Evolutionary conservation across 2,888 invertebrate species (phyloP).

Genomic region (Ceramica pisi): DNA sequence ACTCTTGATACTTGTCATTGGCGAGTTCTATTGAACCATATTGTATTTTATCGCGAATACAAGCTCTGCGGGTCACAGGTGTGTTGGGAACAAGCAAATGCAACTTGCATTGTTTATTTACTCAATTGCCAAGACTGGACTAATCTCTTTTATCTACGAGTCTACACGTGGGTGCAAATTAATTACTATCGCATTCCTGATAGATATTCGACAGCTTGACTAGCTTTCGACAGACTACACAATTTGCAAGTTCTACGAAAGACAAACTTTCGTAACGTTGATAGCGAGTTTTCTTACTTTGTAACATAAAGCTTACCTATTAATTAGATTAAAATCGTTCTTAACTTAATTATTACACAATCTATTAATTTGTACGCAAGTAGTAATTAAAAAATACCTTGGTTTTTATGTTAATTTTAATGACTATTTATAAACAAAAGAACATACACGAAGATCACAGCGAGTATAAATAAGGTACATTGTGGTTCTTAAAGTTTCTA

Average conservation of each 20-base stretch:
- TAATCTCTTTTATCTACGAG: slow-evolving; percentile 39
- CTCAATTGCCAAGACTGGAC: slow-evolving; percentile 19
- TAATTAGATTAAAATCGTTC: slow-evolving; percentile 32
- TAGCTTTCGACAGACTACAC: slow-evolving; percentile 64
- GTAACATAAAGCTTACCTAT: slow-evolving; percentile 33
- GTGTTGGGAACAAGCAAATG: slow-evolving; percentile 12
- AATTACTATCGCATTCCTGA: slow-evolving; percentile 60
- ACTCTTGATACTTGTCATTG: background rate
- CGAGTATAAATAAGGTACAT: slow-evolving; percentile 79
- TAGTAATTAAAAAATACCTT: slow-evolving; percentile 22
- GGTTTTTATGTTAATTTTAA: slow-evolving; percentile 65
- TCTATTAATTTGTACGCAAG: background rate
- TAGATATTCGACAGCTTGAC: slow-evolving; percentile 68
- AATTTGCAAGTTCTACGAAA: slow-evolving; percentile 57
- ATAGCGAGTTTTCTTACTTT: slow-evolving; percentile 58
- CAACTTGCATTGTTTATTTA: slow-evolving; percentile 7
- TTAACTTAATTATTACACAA: slow-evolving; percentile 8
- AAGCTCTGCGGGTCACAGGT: slow-evolving; percentile 1
- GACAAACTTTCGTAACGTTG: slow-evolving; percentile 59
- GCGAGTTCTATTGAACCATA: background rate
- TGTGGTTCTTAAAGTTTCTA: slow-evolving; percentile 64
- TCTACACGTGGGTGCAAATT: slow-evolving; percentile 49
- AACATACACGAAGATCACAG: slow-evolving; percentile 81
- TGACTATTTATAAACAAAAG: slow-evolving; percentile 73
- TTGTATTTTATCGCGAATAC: background rate